Evolutionary conservation across 2,888 invertebrate genomes (phyloP).

Genomic region (Sarcophaga subvicina): DNA sequence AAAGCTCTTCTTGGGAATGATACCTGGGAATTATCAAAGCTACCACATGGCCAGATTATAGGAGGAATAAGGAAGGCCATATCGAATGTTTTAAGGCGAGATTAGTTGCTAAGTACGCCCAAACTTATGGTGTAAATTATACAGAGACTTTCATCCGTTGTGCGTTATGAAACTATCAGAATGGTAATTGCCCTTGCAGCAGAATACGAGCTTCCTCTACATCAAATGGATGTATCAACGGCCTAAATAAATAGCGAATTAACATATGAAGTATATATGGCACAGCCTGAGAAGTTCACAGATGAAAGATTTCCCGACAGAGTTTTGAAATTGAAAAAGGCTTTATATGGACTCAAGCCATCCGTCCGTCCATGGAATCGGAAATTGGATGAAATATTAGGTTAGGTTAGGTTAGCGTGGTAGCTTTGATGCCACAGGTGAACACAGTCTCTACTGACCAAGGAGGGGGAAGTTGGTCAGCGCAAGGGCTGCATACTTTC

Average conservation of each 20-base stretch:
- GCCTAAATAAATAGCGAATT: constrained; percentile 30
- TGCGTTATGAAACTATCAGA: neutral
- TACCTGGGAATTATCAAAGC: neutral
- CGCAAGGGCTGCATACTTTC: too few species aligned
- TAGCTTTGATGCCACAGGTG: too few species aligned
- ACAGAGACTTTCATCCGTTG: neutral
- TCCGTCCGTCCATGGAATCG: constrained; percentile 27
- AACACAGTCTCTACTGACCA: too few species aligned
- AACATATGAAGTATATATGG: constrained; percentile 30
- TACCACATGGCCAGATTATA: too few species aligned
- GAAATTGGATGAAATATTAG: constrained; percentile 19
- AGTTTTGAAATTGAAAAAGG: constrained; percentile 38
- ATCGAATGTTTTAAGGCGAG: too few species aligned
- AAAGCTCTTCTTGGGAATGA: neutral
- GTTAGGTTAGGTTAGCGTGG: too few species aligned
- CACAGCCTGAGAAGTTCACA: constrained; percentile 55
- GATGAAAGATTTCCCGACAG: constrained; percentile 27
- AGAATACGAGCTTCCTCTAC: too few species aligned
- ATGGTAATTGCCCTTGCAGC: too few species aligned
- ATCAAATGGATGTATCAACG: neutral
- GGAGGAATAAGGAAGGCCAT: too few species aligned
- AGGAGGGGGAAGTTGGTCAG: too few species aligned
- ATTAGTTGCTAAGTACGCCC: too few species aligned
- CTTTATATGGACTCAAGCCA: neutral
- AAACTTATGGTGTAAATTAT: neutral